Evolutionary conservation across 2,888 invertebrate genomes (phyloP), one percentile per base, ranked within the genome.

Genomic region (Fissipunctia ypsillon): DNA sequence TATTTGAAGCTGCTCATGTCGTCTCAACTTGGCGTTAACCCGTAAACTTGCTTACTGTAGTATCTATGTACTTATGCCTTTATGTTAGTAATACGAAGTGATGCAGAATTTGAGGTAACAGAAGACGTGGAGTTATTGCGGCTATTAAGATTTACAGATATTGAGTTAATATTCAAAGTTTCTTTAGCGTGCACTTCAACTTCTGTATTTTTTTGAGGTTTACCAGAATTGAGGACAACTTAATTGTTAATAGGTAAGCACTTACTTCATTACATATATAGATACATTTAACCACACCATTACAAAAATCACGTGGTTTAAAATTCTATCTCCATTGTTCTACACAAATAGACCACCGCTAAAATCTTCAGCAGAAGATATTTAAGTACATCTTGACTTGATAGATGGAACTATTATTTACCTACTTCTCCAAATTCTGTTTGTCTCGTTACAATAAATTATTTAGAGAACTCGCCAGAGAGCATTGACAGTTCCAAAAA

Each of bases 331-430:
- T 22, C 45, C 22, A 22, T 31, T 56, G 25, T 52, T 65, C 31
- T 9, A 14, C 1, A 31, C 3, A 38, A 19, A 48, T 28, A 56
- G 16, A 0, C 3, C 31, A 0, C 3, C 31, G 38, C 38, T 3
- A 31, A 43, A 50, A 38, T 50, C 2, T 67, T 41, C 14, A 31
- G n/a, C 1, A 25, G 14, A 16, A 2, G 7, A 48, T 22, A n/a
- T 59, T 45, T 41, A n/a, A n/a, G n/a, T n/a, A 16, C 52, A 12
- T 12, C 7, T 16, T 54, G 50, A 72, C 7, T 16, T 54, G 50
- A 72, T 54, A 7, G 31, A 76, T 64, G 52, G 41, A 6, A n/a
- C n/a, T 12, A 64, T 59, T 59, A n/a, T 59, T 78, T 64, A 63
- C 31, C 61, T 69, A 63, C 31, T 65, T 69, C 7, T 38, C 3